These are phyloP conservation scores for Nebria ingens DNA, from an alignment of 1,140 invertebrate species.

Conservation along the genomic window DNA sequence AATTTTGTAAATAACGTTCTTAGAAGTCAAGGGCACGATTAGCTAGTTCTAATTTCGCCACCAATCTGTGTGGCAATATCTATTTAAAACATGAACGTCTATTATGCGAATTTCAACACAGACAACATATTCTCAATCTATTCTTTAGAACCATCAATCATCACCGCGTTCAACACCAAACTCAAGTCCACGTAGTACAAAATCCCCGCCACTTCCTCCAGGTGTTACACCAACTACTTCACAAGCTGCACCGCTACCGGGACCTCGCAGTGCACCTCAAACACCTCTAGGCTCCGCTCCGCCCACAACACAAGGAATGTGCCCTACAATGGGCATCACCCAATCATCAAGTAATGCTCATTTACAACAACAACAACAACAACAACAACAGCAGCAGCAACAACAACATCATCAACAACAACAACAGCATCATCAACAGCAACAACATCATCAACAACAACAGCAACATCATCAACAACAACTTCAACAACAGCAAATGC, in stretches of 20 bases:
- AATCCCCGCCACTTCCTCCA: slow-evolving; percentile 64
- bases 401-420: slow-evolving; percentile 23
- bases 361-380: not conserved
- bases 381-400: slow-evolving; percentile 25
- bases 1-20: not conserved
- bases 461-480: slow-evolving; percentile 25
- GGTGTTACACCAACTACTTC: slow-evolving; percentile 36
- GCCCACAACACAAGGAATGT: slow-evolving; percentile 24
- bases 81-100: slow-evolving; percentile 15
- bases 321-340: slow-evolving; percentile 1
- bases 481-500: slow-evolving; percentile 23
- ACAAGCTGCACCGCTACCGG: slow-evolving; percentile 29
- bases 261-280: slow-evolving; percentile 55
- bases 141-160: slow-evolving; percentile 63
- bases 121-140: not conserved
- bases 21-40: not conserved
- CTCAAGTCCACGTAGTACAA: slow-evolving; percentile 81
- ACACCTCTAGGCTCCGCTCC: slow-evolving; percentile 50
- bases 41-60: too few species aligned
- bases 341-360: not conserved
- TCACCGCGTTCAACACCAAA: slow-evolving; percentile 83
- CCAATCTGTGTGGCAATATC: slow-evolving; percentile 9
- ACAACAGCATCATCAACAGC: slow-evolving; percentile 20
- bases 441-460: slow-evolving; percentile 16
- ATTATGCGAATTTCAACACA: not conserved